Evolutionary conservation across 2,888 invertebrate species (phyloP), one percentile per base, ranked within the genome.

Genomic region (Diarsia dahlii): DNA sequence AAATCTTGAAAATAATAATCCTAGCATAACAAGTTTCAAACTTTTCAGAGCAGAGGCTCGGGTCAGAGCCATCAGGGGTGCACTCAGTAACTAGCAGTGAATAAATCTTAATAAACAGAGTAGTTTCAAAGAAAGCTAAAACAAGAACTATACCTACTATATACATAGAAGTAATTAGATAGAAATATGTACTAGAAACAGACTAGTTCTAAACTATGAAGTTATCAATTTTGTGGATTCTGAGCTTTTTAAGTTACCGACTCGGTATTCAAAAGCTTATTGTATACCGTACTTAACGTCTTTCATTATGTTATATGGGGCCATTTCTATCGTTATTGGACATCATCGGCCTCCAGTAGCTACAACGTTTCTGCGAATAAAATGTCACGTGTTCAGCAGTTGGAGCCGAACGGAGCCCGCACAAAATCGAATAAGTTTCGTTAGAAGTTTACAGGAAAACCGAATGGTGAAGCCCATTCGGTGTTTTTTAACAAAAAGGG

Each of bases 1-100:
- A 84, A 83, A 80, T 74, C 78, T 81, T 65, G 71, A 66, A 81
- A 78, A 81, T 84, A 76, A 78, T 80, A 85, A 81, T 87, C 73
- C 73, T 66, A 45, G 77, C 68, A 56, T 84, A 87, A 89, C 77
- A 85, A 88, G 81, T 85, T 86, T 62, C 63, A 71, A 88, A 85
- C 73, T 89, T 80, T 80, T 80, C 68, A 70, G 66, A 74, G 72
- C 71, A 78, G 64, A 80, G 64, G 74, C 73, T 74, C 52, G 68
- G 71, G 72, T 77, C 72, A 68, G 66, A 65, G n/a, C 65, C 67
- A 58, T 74, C 79, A 77, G 76, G 68, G 63, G 58, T 65, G 82
- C 56, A 72, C 65, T 68, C 52, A 64, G 65, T 54, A 78, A 74
- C 76, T 75, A 67, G 68, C 56, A 76, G 63, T 67, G 58, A 74